Conservation (phyloP, 2,888 invertebrate genomes). For the Hirtodrosophila cameraria region DNA sequence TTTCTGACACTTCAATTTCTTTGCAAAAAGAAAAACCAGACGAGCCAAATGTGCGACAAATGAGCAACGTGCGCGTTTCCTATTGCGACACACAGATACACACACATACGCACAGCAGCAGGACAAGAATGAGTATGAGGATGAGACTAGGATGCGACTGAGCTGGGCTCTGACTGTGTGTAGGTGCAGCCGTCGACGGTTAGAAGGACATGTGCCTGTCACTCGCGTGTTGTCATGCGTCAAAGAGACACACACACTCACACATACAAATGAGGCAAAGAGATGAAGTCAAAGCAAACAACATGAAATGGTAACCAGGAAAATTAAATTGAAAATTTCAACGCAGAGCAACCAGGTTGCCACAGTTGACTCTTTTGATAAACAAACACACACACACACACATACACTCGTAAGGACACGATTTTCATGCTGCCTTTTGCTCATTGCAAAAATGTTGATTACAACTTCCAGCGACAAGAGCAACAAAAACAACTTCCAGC, state of each 20-base stretch:
- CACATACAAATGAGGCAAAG: constrained; percentile 32
- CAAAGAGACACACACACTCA: constrained; percentile 51
- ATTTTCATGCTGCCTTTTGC: constrained; percentile 48
- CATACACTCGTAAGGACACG: constrained; percentile 5
- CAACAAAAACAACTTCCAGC: constrained; percentile 30
- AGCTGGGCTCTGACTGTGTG: constrained; percentile 35
- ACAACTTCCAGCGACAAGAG: constrained; percentile 49
- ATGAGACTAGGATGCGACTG: constrained; percentile 7
- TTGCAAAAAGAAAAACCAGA: constrained; percentile 47
- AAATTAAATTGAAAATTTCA: constrained; percentile 81
- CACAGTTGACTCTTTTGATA: constrained; percentile 77
- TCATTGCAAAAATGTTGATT: constrained; percentile 71
- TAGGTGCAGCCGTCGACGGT: constrained; percentile 64
- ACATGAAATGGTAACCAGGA: constrained; percentile 67
- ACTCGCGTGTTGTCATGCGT: constrained; percentile 71
- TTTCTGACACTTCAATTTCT: constrained; percentile 83
- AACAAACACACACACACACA: constrained; percentile 48
- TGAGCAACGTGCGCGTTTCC: constrained; percentile 63
- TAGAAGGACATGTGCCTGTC: constrained; percentile 68
- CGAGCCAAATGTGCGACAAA: constrained; percentile 67
- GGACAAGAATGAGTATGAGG: neutral
- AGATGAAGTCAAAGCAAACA: constrained; percentile 75
- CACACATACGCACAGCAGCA: constrained; percentile 15
- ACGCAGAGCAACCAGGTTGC: constrained; percentile 70
- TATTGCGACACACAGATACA: constrained; percentile 17